phyloP scores from a whole-genome alignment of 1,140 invertebrate species.

The Dreissena polymorpha region DNA sequence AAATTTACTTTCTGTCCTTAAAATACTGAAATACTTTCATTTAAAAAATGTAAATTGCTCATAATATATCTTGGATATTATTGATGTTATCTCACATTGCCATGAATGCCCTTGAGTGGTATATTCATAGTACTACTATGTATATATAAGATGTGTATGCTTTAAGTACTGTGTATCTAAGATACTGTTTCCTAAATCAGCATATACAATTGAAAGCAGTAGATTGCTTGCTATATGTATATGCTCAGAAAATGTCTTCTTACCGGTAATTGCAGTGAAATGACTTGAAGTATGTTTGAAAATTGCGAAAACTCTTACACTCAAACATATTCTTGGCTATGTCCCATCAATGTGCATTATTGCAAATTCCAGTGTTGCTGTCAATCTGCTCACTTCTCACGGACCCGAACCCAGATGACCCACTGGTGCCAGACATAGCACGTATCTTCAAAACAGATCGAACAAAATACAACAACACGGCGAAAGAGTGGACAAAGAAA shows the following conservation, averaged over 20 bases:
- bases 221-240: not conserved
- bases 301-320: not conserved
- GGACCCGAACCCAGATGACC: conserved; percentile 97
- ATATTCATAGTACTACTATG: too few relatives aligned
- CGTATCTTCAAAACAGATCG: conserved; percentile 99
- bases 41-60: too few relatives aligned
- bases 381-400: conserved; percentile 99
- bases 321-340: not conserved
- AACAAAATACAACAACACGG: conserved; percentile 91
- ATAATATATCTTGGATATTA: too few relatives aligned
- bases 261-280: not conserved
- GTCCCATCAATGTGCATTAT: not conserved
- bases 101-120: too few relatives aligned
- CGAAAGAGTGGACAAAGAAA: conserved; percentile 99
- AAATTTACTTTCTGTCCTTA: too few relatives aligned
- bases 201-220: too few relatives aligned
- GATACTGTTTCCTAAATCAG: too few relatives aligned
- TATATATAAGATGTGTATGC: too few relatives aligned
- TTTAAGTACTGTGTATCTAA: too few relatives aligned
- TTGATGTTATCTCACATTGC: too few relatives aligned
- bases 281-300: not conserved
- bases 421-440: conserved; percentile 98
- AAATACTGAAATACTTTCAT: too few relatives aligned
- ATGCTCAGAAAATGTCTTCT: not conserved
- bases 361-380: conserved; percentile 88